Evolutionary conservation across 2,113 vertebrate species (phyloP).

Genomic region (Mastomys coucha): DNA sequence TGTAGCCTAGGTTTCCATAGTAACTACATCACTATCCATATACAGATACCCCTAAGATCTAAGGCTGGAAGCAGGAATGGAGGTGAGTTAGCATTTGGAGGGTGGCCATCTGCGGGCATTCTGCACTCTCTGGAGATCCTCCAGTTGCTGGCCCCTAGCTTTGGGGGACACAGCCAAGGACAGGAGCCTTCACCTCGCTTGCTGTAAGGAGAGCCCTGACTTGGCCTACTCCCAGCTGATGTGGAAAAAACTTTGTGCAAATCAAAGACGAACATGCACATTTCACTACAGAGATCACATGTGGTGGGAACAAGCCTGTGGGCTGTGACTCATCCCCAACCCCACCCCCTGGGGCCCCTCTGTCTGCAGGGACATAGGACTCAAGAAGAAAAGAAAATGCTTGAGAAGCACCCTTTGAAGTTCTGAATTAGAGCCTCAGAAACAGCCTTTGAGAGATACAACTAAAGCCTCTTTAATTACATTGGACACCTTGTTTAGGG

Average conservation of each 20-base stretch:
- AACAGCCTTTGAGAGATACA: background rate
- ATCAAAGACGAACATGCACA: conserved; percentile 5
- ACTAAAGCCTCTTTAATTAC: conserved; percentile 35
- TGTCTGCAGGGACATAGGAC: background rate
- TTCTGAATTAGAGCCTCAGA: background rate
- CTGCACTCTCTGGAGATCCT: background rate
- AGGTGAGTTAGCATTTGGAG: background rate
- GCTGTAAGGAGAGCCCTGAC: background rate
- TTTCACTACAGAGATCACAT: too few relatives aligned
- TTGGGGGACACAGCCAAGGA: background rate
- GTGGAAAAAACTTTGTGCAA: background rate
- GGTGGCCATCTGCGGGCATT: background rate
- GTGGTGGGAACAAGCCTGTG: background rate
- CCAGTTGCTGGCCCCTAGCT: background rate
- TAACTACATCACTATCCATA: conserved; percentile 25
- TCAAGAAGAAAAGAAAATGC: background rate
- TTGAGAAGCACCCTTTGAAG: conserved; percentile 17
- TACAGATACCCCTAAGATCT: conserved; percentile 31
- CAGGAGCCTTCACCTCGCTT: background rate
- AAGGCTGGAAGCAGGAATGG: background rate
- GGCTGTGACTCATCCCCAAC: background rate
- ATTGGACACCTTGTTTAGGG: background rate
- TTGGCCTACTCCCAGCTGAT: background rate
- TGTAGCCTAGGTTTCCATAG: conserved; percentile 64
- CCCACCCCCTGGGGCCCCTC: background rate